A percentile compares a stretch with the other conserved stretches of the same genome.
Evolutionary conservation across 1,140 invertebrate genomes (phyloP).

Genomic region (Calliphora vicina): DNA sequence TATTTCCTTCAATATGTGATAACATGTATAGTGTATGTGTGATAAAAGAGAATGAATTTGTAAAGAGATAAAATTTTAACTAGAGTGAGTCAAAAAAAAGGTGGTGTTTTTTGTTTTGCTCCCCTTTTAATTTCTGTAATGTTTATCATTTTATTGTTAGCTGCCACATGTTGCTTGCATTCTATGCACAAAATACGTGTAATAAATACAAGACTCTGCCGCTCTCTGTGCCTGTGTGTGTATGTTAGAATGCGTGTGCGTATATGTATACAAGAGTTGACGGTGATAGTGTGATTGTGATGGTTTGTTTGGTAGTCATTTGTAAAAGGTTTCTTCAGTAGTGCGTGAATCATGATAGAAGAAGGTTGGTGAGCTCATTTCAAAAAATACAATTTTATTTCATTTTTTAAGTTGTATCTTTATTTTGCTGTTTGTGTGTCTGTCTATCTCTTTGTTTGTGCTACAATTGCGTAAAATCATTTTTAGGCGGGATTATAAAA

Average conservation of each 20-base stretch:
- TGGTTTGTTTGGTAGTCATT: conserved; percentile 22
- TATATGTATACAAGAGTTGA: neutral
- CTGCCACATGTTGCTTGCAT: conserved; percentile 41
- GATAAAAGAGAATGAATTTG: neutral
- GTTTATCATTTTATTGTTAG: conserved; percentile 14
- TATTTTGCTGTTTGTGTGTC: conserved; percentile 30
- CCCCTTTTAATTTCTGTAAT: conserved; percentile 18
- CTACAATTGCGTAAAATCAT: conserved; percentile 8
- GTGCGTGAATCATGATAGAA: conserved; percentile 61
- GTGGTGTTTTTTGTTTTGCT: conserved; percentile 16
- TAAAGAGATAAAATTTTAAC: neutral
- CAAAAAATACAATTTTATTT: conserved; percentile 7
- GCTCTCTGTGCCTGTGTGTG: neutral
- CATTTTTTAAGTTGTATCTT: conserved; percentile 6
- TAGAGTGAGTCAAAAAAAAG: neutral
- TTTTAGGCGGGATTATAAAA: conserved; percentile 28
- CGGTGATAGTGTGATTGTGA: neutral
- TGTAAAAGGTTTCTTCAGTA: conserved; percentile 47
- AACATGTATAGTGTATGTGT: conserved; percentile 4
- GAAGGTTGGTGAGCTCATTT: conserved; percentile 56
- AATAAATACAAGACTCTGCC: no score
- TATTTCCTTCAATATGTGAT: no score
- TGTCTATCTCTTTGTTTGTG: conserved; percentile 30
- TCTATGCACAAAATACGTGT: neutral
- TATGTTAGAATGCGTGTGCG: neutral